Evolutionary conservation across 2,113 vertebrate genomes (phyloP).

Genomic region (Leuciscus idus): DNA sequence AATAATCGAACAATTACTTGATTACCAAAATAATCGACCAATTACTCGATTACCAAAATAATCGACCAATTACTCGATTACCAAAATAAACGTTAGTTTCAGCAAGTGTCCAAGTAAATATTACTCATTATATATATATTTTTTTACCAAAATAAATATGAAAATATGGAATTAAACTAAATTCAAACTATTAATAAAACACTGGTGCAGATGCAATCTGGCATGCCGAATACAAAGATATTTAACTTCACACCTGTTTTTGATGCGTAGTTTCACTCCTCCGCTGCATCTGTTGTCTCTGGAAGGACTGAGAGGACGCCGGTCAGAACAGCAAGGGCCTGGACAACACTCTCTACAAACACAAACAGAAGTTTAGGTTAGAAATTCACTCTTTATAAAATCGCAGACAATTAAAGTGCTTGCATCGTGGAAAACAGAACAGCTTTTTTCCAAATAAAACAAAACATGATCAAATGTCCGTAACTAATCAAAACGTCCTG

Average conservation of each 20-base stretch:
- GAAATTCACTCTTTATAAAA: background rate
- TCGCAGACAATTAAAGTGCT: background rate
- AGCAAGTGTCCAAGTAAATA: background rate
- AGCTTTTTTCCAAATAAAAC: background rate
- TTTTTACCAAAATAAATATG: background rate
- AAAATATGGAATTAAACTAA: no score
- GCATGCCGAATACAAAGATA: background rate
- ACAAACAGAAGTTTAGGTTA: constrained; percentile 33
- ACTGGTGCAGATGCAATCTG: background rate
- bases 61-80: no score
- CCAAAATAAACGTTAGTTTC: background rate
- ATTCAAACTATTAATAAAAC: no score
- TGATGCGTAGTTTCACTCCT: constrained; percentile 47
- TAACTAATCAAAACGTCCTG: background rate
- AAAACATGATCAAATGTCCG: background rate
- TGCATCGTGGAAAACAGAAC: background rate
- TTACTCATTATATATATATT: background rate
- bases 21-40: no score
- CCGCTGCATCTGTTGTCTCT: constrained; percentile 32
- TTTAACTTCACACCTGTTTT: constrained; percentile 29
- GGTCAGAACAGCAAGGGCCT: constrained; percentile 8
- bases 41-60: no score
- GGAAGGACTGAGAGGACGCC: constrained; percentile 20
- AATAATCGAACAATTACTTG: no score
- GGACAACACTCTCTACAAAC: constrained; percentile 43